Conservation (phyloP, 2,113 vertebrate species). For the Strigops habroptila region DNA sequence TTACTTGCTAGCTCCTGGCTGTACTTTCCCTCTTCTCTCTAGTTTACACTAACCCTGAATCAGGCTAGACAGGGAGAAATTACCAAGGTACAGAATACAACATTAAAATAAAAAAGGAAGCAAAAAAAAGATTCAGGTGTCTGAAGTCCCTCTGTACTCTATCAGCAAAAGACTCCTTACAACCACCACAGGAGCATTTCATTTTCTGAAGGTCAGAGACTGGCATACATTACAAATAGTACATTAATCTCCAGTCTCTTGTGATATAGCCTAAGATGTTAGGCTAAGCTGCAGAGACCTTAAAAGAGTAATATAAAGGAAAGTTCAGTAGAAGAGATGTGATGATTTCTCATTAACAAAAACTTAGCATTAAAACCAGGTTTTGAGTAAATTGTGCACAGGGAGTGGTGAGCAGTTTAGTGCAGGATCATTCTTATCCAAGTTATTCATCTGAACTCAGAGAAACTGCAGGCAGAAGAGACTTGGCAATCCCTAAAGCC, state of each 20-base stretch:
- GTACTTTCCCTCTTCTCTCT: not conserved
- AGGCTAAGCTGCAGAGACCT: not conserved
- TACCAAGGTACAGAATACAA: not conserved
- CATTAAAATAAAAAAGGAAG: not conserved
- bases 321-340: not conserved
- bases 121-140: not conserved
- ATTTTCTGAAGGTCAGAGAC: not conserved
- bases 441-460: not conserved
- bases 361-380: not conserved
- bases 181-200: not conserved
- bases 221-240: not conserved
- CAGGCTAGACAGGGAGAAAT: not conserved
- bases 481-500: not conserved
- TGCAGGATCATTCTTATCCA: not conserved
- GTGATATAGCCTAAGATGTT: not conserved
- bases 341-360: not conserved
- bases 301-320: not conserved
- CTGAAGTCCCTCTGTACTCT: not conserved
- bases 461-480: not conserved
- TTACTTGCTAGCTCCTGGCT: not conserved
- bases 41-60: not conserved
- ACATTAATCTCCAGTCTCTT: not conserved
- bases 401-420: not conserved
- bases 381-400: not conserved
- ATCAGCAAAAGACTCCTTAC: not conserved